Conservation (phyloP, 2,888 invertebrate genomes). For the Mimachlamys varia region DNA sequence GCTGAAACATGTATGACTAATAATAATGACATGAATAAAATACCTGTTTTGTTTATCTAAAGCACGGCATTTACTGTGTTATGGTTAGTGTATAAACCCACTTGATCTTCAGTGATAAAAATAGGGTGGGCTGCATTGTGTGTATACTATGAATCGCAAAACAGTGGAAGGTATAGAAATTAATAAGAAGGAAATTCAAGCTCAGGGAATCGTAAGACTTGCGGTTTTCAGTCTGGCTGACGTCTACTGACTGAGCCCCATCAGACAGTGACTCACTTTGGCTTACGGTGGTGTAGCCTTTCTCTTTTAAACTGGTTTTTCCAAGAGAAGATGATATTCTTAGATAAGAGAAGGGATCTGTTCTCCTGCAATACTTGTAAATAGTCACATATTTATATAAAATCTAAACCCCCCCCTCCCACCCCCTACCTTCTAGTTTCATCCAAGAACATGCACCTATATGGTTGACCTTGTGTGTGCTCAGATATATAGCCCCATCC, state of each 20-base stretch:
- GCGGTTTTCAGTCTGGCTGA: neutral
- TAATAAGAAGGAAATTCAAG: neutral
- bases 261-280: slow-evolving; percentile 12
- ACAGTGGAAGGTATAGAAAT: neutral
- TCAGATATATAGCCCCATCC: no score
- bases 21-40: neutral
- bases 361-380: neutral
- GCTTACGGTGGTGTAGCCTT: neutral
- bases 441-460: no score
- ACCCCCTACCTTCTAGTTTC: no score
- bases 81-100: neutral
- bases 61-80: neutral
- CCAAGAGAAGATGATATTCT: neutral
- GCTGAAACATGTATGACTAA: neutral
- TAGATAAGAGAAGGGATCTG: slow-evolving; percentile 18
- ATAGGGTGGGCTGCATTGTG: neutral
- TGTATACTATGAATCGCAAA: neutral
- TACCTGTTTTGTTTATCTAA: neutral
- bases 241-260: neutral
- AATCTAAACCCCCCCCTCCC: no score
- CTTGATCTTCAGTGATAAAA: neutral
- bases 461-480: no score
- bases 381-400: neutral
- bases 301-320: neutral
- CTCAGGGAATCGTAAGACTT: neutral